Evolutionary conservation across 2,113 vertebrate genomes (phyloP).

Genomic region (Corythornis vintsioides): DNA sequence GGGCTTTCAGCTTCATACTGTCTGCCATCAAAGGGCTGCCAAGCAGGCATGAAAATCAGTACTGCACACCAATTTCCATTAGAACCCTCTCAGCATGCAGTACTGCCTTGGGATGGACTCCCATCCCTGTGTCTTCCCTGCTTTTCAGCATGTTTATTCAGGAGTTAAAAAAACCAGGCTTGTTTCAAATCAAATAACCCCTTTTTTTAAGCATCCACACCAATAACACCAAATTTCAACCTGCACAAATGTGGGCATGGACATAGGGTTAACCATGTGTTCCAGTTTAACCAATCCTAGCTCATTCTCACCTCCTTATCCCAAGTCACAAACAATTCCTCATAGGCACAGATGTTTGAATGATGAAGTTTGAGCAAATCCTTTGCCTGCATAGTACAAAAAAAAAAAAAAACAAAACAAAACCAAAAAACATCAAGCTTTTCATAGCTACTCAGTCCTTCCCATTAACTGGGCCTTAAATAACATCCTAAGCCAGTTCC

Average conservation of each 20-base stretch:
- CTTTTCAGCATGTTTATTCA: neutral
- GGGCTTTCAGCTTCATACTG: neutral
- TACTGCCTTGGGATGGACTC: neutral
- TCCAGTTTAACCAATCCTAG: neutral
- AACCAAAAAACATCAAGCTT: neutral
- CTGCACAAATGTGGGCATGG: neutral
- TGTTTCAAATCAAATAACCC: neutral
- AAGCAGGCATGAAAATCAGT: neutral
- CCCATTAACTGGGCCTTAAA: neutral
- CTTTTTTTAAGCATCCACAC: neutral
- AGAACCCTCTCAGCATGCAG: neutral
- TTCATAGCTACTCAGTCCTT: neutral
- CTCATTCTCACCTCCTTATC: slow-evolving; percentile 65
- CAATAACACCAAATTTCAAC: neutral
- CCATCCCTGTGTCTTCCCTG: neutral
- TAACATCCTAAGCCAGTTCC: neutral
- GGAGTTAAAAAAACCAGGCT: neutral
- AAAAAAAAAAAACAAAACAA: neutral
- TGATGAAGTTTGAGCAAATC: slow-evolving; percentile 72
- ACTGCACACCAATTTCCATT: neutral
- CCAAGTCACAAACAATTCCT: slow-evolving; percentile 78
- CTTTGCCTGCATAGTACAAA: slow-evolving; percentile 52
- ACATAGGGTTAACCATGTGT: neutral
- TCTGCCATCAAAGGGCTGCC: neutral
- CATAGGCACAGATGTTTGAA: slow-evolving; percentile 71